Percentiles rank a stretch among this genome's conserved stretches.
Conservation (phyloP, 2,888 invertebrate species). For the Hecatera dysodea region DNA sequence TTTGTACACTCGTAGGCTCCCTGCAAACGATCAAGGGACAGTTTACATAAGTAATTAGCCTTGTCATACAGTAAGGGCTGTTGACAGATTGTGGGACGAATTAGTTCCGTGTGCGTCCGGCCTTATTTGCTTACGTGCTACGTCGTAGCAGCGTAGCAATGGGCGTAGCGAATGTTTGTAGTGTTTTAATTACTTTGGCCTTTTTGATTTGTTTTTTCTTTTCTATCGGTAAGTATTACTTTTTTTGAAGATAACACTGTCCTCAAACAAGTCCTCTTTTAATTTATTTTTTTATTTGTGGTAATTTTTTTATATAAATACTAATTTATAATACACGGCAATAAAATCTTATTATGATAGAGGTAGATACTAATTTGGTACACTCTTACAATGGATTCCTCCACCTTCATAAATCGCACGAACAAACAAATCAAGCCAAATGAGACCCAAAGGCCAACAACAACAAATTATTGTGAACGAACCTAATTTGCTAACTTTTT, state of each 20-base stretch:
- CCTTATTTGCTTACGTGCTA: slow-evolving; percentile 87
- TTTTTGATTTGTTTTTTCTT: too few species aligned
- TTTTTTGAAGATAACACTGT: too few species aligned
- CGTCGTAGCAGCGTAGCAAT: slow-evolving; percentile 67
- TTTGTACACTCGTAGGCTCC: slow-evolving; percentile 75
- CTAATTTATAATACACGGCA: too few species aligned
- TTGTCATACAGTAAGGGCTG: slow-evolving; percentile 74
- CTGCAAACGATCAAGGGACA: slow-evolving; percentile 78
- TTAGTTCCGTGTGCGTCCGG: slow-evolving; percentile 76
- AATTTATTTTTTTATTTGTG: not conserved
- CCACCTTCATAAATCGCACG: slow-evolving; percentile 71
- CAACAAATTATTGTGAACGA: slow-evolving; percentile 82
- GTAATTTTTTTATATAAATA: not conserved
- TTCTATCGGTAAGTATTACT: not conserved
- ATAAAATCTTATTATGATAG: slow-evolving; percentile 1
- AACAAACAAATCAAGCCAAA: slow-evolving; percentile 81
- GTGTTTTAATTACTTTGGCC: slow-evolving; percentile 43
- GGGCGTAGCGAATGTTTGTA: slow-evolving; percentile 52
- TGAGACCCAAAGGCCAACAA: slow-evolving; percentile 77
- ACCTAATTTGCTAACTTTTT: slow-evolving; percentile 89
- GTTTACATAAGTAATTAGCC: slow-evolving; percentile 89
- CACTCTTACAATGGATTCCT: slow-evolving; percentile 55
- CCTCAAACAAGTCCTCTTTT: not conserved
- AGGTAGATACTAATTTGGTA: slow-evolving; percentile 36
- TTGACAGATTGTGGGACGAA: slow-evolving; percentile 70